Evolutionary conservation across 2,888 invertebrate genomes (phyloP).

Genomic region (Drosophila pullipes): DNA sequence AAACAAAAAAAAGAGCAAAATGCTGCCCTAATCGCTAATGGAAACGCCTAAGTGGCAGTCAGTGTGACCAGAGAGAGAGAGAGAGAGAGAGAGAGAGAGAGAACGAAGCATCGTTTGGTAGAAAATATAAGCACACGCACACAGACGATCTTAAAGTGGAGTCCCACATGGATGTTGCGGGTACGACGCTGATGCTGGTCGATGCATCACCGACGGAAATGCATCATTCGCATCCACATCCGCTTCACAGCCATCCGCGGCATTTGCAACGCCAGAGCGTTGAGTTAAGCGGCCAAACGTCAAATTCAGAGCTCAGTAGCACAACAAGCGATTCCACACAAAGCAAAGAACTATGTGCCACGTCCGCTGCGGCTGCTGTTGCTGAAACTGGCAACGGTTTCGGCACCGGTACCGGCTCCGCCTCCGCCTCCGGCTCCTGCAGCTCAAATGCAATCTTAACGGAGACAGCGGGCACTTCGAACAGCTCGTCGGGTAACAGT

Average conservation of each 20-base stretch:
- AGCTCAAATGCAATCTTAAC: slow-evolving; percentile 21
- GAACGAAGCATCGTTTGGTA: neutral
- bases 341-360: slow-evolving; percentile 3
- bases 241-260: slow-evolving; percentile 43
- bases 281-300: slow-evolving; percentile 46
- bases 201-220: slow-evolving; percentile 60
- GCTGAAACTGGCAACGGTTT: neutral
- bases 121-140: neutral
- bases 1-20: slow-evolving; percentile 5
- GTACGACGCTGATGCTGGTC: slow-evolving; percentile 76
- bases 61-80: slow-evolving; percentile 5
- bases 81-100: neutral
- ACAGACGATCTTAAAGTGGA: slow-evolving; percentile 21
- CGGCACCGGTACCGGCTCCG: neutral
- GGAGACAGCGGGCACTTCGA: slow-evolving; percentile 39
- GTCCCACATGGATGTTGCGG: slow-evolving; percentile 77
- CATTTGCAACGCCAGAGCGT: slow-evolving; percentile 65
- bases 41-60: slow-evolving; percentile 4
- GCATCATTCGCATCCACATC: slow-evolving; percentile 48
- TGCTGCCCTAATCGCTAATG: slow-evolving; percentile 18
- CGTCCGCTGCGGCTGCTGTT: slow-evolving; percentile 9
- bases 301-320: slow-evolving; percentile 23
- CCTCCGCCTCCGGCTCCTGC: neutral
- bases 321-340: slow-evolving; percentile 12
- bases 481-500: slow-evolving; percentile 57